phyloP scores from a whole-genome alignment of 1,140 invertebrate species.

The Zaprionus ghesquierei region DNA sequence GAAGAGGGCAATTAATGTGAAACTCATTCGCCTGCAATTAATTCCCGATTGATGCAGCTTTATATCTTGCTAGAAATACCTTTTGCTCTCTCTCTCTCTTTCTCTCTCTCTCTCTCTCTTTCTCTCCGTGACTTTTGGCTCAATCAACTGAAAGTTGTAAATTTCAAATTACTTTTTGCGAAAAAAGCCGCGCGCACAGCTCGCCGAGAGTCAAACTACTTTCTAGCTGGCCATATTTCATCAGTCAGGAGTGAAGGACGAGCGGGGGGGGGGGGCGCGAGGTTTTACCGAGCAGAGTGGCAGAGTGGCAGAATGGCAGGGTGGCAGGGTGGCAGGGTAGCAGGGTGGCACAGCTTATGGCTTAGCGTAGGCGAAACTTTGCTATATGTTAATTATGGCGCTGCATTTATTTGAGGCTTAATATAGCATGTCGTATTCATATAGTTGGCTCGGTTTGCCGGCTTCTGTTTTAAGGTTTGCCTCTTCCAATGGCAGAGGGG shows the following conservation, averaged over 20 bases:
- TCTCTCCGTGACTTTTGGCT: constrained; percentile 31
- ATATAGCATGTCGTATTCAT: constrained; percentile 67
- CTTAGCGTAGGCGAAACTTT: constrained; percentile 63
- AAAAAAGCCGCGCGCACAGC: neutral
- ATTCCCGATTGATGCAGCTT: constrained; percentile 18
- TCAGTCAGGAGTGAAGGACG: no score
- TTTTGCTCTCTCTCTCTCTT: neutral
- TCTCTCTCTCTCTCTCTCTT: no score
- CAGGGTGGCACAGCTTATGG: constrained; percentile 33
- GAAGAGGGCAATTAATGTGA: constrained; percentile 9
- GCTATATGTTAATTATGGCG: constrained; percentile 79
- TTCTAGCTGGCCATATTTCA: constrained; percentile 44
- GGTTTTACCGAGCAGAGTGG: neutral
- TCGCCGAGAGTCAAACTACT: constrained; percentile 13
- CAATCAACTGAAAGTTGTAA: constrained; percentile 50
- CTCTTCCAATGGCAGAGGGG: neutral
- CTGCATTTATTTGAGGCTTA: constrained; percentile 79
- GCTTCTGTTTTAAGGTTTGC: constrained; percentile 1
- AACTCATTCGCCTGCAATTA: constrained; percentile 24
- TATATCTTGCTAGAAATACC: neutral
- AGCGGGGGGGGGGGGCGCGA: neutral
- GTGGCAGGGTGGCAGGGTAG: neutral
- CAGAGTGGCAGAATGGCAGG: no score
- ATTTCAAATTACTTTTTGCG: constrained; percentile 45
- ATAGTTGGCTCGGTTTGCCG: constrained; percentile 46